These are phyloP conservation scores for Tanytarsus gracilentus DNA, from an alignment of 2,888 invertebrate species.

Conservation along the genomic window DNA sequence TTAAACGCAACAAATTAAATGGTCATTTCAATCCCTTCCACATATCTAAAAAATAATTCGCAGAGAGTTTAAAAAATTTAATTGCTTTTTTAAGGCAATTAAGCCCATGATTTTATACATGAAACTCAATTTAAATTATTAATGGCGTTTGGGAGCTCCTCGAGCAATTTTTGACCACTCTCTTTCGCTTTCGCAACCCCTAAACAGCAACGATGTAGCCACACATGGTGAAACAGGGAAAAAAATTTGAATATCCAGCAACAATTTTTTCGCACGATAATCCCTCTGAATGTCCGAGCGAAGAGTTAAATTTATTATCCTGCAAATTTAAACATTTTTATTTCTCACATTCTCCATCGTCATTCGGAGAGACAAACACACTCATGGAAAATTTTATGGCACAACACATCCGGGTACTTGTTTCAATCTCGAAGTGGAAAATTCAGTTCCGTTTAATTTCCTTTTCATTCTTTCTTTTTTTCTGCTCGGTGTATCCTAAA, in stretches of 20 bases:
- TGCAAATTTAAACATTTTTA: neutral
- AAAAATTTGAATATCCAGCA: slow-evolving; percentile 9
- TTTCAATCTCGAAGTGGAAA: slow-evolving; percentile 12
- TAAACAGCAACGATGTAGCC: neutral
- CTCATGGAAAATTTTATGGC: neutral
- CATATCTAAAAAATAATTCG: too few species aligned
- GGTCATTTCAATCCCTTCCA: too few species aligned
- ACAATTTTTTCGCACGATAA: slow-evolving; percentile 23
- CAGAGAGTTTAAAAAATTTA: neutral
- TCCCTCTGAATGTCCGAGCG: neutral
- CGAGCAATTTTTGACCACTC: slow-evolving; percentile 6
- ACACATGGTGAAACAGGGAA: slow-evolving; percentile 6
- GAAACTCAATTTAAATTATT: slow-evolving; percentile 15
- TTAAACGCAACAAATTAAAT: too few species aligned
- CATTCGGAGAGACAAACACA: neutral
- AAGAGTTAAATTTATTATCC: slow-evolving; percentile 13
- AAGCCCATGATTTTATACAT: slow-evolving; percentile 1
- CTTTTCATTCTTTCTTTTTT: neutral
- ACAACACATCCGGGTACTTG: slow-evolving; percentile 13
- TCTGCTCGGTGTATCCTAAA: slow-evolving; percentile 10
- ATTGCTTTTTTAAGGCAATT: slow-evolving; percentile 14
- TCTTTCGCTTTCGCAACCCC: neutral
- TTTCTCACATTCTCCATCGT: neutral
- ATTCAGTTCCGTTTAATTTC: slow-evolving; percentile 26
- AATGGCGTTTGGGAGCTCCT: neutral